Evolutionary conservation across 2,797 vertebrate species (phyloP).

Genomic region (Hapalemur alaotrensis): DNA sequence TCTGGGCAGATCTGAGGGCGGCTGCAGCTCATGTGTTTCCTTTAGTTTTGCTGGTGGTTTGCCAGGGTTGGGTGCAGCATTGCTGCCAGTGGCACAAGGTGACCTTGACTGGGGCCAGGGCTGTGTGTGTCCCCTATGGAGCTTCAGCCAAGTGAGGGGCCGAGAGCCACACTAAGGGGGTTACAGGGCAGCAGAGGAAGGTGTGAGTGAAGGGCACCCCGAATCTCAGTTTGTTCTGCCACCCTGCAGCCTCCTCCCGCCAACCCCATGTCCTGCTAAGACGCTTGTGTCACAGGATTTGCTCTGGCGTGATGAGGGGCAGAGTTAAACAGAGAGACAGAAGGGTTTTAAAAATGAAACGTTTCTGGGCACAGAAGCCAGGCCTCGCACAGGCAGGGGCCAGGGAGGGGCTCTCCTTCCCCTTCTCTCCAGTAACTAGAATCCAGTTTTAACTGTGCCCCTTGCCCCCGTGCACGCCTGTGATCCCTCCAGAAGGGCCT

Average conservation of each 20-base stretch:
- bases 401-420: too few species aligned
- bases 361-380: background rate
- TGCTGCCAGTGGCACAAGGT: background rate
- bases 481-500: background rate
- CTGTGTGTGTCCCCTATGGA: background rate
- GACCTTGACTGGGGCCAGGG: background rate
- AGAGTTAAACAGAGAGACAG: background rate
- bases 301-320: background rate
- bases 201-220: background rate
- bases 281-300: background rate
- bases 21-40: background rate
- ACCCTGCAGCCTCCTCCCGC: background rate
- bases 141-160: background rate
- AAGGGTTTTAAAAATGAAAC: background rate
- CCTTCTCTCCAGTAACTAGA: background rate
- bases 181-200: background rate
- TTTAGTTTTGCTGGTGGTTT: background rate
- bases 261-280: background rate
- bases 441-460: background rate
- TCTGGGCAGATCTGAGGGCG: background rate
- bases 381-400: background rate
- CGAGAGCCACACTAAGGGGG: background rate
- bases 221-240: background rate
- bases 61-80: background rate
- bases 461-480: background rate